A percentile compares a stretch with the other conserved stretches of the same genome.
These are phyloP conservation scores for Microctonus aethiopoides DNA, from an alignment of 2,888 invertebrate genomes.

Conservation along the genomic window DNA sequence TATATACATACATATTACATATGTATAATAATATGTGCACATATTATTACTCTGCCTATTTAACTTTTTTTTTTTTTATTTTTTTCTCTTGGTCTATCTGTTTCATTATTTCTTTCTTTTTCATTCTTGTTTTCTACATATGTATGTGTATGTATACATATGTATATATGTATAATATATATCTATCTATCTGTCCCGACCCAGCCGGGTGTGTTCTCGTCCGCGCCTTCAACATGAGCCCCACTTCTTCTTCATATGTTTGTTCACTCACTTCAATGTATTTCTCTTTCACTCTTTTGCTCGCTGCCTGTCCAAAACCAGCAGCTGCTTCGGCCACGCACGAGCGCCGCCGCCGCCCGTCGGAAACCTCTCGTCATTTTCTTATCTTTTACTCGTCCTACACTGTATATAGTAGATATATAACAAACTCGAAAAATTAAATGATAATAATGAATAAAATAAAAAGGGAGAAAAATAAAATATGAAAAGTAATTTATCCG, in stretches of 20 bases:
- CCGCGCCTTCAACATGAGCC: constrained; percentile 10
- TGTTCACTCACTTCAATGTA: background rate
- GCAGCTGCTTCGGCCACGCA: constrained; percentile 32
- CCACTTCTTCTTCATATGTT: constrained; percentile 4
- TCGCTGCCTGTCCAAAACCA: constrained; percentile 3
- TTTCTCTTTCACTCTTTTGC: background rate
- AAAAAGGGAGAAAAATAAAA: background rate
- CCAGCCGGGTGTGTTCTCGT: background rate
- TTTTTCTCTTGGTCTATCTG: background rate
- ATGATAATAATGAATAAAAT: background rate
- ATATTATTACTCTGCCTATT: background rate
- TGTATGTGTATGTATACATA: background rate
- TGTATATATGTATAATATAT: constrained; percentile 3
- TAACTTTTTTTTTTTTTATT: too few species aligned
- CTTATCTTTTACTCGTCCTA: constrained; percentile 13
- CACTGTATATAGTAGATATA: constrained; percentile 13
- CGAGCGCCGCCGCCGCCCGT: constrained; percentile 32
- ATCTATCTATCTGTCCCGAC: background rate
- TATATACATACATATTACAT: background rate
- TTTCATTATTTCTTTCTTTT: background rate
- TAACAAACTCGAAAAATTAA: constrained; percentile 9
- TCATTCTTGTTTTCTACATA: background rate
- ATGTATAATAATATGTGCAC: background rate
- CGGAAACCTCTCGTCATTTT: constrained; percentile 21
- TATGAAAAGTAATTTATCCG: too few species aligned